These are phyloP conservation scores for Nibea coibor DNA, from an alignment of 2,113 vertebrate genomes.

Conservation along the genomic window DNA sequence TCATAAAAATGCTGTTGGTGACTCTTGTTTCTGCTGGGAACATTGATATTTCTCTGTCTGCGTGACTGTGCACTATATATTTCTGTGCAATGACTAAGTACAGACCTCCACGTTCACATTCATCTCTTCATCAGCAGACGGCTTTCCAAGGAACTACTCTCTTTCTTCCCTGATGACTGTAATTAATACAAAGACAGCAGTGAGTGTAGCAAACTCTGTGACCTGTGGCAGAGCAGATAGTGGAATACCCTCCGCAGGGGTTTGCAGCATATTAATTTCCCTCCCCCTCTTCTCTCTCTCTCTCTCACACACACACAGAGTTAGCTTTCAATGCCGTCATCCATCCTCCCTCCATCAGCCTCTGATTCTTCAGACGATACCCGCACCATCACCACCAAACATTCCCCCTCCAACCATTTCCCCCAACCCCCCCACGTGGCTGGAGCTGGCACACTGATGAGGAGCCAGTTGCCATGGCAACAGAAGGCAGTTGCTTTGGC, in stretches of 20 bases:
- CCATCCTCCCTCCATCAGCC: slow-evolving; percentile 21
- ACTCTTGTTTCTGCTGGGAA: not conserved
- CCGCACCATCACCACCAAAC: slow-evolving; percentile 35
- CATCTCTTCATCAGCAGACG: not conserved
- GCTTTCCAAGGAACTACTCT: not conserved
- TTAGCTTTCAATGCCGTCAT: not conserved
- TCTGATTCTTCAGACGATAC: slow-evolving; percentile 25
- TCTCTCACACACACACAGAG: not conserved
- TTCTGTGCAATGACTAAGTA: not conserved
- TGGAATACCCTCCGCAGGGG: slow-evolving; percentile 6
- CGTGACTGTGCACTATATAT: not conserved
- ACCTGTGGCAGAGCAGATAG: slow-evolving; percentile 18
- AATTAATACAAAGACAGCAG: slow-evolving; percentile 28
- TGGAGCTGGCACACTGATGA: slow-evolving; percentile 58
- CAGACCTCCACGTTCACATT: not conserved
- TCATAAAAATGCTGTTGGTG: not conserved
- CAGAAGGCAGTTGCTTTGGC: slow-evolving; percentile 85
- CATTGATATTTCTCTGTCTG: not conserved
- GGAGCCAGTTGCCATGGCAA: slow-evolving; percentile 82
- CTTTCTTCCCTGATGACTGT: slow-evolving; percentile 21
- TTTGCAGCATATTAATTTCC: slow-evolving; percentile 35
- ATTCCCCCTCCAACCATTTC: slow-evolving; percentile 17
- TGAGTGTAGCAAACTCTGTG: slow-evolving; percentile 5
- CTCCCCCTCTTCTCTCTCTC: not conserved
- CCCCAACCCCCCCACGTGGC: slow-evolving; percentile 46